phyloP scores from a whole-genome alignment of 2,888 invertebrate species.

The Pegoplata infirma region DNA sequence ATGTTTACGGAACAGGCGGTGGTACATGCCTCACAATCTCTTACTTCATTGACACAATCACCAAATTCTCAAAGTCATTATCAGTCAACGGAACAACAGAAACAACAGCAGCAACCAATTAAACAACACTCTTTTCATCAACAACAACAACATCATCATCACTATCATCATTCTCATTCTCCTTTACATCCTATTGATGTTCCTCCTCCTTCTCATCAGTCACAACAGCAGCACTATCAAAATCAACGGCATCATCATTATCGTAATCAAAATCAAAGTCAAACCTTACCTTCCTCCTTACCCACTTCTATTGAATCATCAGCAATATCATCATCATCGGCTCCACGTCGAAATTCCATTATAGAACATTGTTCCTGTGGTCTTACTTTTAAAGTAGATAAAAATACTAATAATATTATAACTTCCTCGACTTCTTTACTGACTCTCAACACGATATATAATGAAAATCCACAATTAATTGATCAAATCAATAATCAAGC shows the following conservation, averaged over 20 bases:
- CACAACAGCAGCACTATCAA: conserved; percentile 32
- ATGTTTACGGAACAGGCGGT: conserved; percentile 72
- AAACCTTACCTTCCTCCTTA: conserved; percentile 48
- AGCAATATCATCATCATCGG: too few relatives aligned
- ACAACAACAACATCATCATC: conserved; percentile 40
- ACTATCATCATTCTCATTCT: conserved; percentile 35
- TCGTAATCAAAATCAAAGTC: conserved; percentile 37
- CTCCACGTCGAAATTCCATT: conserved; percentile 56
- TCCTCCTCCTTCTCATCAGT: conserved; percentile 13
- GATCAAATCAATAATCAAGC: conserved; percentile 41
- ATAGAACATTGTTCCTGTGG: conserved; percentile 74
- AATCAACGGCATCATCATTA: conserved; percentile 27
- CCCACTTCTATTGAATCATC: conserved; percentile 40
- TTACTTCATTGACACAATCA: conserved; percentile 57
- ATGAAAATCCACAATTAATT: conserved; percentile 45
- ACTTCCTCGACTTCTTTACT: conserved; percentile 50
- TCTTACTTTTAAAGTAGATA: conserved; percentile 70
- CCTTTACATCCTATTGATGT: conserved; percentile 17
- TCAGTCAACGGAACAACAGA: conserved; percentile 22
- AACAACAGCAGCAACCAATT: conserved; percentile 20
- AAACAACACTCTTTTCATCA: conserved; percentile 17
- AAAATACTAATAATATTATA: conserved; percentile 51
- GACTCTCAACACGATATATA: conserved; percentile 51
- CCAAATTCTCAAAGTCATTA: conserved; percentile 39
- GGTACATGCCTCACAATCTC: conserved; percentile 68